phyloP scores from a whole-genome alignment of 37 sponge, comb jelly and placozoan species.

The Halisarca cf. caerulea region DNA sequence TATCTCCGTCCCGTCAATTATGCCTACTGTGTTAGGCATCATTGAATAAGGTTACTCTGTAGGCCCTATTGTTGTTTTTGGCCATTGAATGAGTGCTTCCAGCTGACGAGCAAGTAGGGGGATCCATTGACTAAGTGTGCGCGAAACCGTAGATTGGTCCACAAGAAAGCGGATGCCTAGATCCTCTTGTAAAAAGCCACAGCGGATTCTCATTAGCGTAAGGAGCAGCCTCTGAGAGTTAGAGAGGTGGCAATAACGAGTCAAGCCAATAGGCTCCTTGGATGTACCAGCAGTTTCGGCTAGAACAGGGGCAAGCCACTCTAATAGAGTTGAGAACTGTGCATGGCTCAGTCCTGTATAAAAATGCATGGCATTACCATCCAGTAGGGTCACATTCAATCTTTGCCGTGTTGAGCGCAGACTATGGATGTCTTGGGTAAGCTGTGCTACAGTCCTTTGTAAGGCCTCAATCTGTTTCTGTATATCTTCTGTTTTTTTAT shows the following conservation, averaged over 20 bases:
- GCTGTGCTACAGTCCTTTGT: not conserved
- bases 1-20: constrained; percentile 20
- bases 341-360: constrained; percentile 19
- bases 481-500: not conserved
- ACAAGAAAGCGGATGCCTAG: constrained; percentile 13
- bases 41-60: not conserved
- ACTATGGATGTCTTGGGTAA: not conserved
- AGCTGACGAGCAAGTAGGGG: constrained; percentile 25
- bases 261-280: not conserved
- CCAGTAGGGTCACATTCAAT: constrained; percentile 20
- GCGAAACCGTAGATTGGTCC: constrained; percentile 31
- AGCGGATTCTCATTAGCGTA: constrained; percentile 20
- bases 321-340: constrained; percentile 4
- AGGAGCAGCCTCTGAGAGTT: constrained; percentile 31
- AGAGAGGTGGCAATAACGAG: not conserved
- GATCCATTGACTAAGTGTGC: constrained; percentile 30
- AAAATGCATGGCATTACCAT: not conserved
- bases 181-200: constrained; percentile 15
- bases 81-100: not conserved
- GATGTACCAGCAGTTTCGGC: not conserved
- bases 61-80: constrained; percentile 5
- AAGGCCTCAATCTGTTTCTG: constrained; percentile 1
- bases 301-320: constrained; percentile 17
- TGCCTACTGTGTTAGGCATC: not conserved
- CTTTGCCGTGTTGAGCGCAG: constrained; percentile 18